Evolutionary conservation across 2,888 invertebrate genomes (phyloP), one percentile per base, ranked within the genome.

Genomic region (Oxyteleia sp.): DNA sequence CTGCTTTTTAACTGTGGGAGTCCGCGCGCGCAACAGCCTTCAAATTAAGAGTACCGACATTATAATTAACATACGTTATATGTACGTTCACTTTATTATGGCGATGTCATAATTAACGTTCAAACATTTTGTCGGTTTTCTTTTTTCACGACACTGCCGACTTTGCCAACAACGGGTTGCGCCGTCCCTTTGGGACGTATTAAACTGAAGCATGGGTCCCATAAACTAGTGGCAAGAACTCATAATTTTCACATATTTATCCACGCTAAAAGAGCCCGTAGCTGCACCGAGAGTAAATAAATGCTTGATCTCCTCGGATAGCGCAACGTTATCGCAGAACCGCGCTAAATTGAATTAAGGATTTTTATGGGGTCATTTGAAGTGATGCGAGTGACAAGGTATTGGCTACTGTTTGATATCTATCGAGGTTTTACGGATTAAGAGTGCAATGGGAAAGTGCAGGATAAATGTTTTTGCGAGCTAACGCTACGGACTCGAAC

Each of bases 191-290:
- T 59, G 59, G 59, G 59, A 41, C 41, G 15, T 41, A 41, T 59
- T 59, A 59, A 59, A 41, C 38, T 13, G 15, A 23, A 59, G 18
- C 59, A 0, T 7, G 13, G 41, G 41, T 41, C 41, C 38, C 13
- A 55, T 55, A 55, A 59, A 59, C 23, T 59, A 59, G n/a, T 15
- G 23, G 10, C 41, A 59, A n/a, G 13, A 38, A 59, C 18, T 59
- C 23, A 23, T 59, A 41, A 57, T 38, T 38, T 18, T 10, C 13
- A 38, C 35, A 20, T 20, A 38, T 57, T 57, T 57, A 26, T 57
- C 18, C 26, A 20, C 57, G 57, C n/a, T 38, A 38, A 38, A 38
- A 41, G 41, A 41, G 41, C 7, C 13, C 8, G 4, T 41, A 15
- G 41, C 15, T 15, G 13, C 15, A 15, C 15, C 15, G 15, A 41